These are phyloP conservation scores for Molossus molossus DNA, from an alignment of 2,797 vertebrate species.

Conservation along the genomic window DNA sequence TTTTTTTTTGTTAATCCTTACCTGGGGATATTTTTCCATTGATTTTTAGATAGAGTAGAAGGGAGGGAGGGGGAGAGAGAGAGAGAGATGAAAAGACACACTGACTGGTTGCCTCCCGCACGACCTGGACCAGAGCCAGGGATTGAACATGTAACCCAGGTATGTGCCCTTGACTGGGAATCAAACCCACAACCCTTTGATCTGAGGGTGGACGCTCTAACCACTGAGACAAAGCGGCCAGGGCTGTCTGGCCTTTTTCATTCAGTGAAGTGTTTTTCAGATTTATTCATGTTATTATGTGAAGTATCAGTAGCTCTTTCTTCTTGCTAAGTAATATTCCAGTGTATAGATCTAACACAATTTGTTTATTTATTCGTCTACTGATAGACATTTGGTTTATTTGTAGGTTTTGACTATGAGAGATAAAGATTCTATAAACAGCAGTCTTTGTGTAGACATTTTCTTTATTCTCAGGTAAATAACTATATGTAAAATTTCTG, in stretches of 20 bases:
- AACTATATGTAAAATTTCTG: background rate
- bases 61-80: too few species aligned
- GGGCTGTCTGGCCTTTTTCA: background rate
- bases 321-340: background rate
- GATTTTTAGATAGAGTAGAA: too few species aligned
- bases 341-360: background rate
- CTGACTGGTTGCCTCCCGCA: too few species aligned
- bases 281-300: background rate
- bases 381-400: slow-evolving; percentile 2
- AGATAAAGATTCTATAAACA: background rate
- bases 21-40: too few species aligned
- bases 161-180: too few species aligned
- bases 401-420: background rate
- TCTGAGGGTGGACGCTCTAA: too few species aligned
- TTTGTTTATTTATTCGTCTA: background rate
- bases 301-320: background rate
- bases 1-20: too few species aligned
- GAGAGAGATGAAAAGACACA: too few species aligned
- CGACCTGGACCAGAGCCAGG: too few species aligned
- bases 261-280: slow-evolving; percentile 37
- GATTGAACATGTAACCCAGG: too few species aligned
- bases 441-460: background rate
- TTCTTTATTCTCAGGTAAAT: background rate
- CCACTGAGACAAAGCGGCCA: too few species aligned
- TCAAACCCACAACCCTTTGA: too few species aligned